phyloP scores from a whole-genome alignment of 2,888 invertebrate genomes.

The Chrysolina americana region DNA sequence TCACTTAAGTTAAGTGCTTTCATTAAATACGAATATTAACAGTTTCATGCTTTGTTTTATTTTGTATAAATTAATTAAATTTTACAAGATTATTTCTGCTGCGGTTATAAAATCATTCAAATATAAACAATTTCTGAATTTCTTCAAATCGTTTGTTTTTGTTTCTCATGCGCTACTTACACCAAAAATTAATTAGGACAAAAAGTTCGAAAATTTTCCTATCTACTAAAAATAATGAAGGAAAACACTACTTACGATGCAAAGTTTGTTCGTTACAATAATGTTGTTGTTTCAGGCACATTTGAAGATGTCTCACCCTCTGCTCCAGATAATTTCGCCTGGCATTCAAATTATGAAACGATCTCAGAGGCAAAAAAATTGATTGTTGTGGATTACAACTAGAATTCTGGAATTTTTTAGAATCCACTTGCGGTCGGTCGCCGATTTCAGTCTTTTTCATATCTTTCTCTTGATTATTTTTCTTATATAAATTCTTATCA shows the following conservation, averaged over 20 bases:
- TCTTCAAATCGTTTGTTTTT: no score
- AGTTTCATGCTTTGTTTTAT: no score
- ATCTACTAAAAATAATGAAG: no score
- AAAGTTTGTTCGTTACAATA: slow-evolving; percentile 74
- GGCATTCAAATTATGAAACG: slow-evolving; percentile 64
- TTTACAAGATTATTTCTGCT: no score
- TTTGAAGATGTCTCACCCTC: slow-evolving; percentile 76
- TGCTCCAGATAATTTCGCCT: slow-evolving; percentile 72
- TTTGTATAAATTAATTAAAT: no score
- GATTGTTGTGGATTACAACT: slow-evolving; percentile 56
- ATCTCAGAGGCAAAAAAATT: slow-evolving; percentile 60
- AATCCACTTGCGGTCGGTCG: neutral
- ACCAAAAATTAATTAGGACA: no score
- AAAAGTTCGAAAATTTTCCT: no score
- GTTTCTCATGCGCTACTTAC: no score
- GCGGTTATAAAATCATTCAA: no score
- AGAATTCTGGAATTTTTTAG: slow-evolving; percentile 37
- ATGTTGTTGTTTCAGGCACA: slow-evolving; percentile 76
- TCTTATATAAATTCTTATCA: slow-evolving; percentile 64
- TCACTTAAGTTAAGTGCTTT: no score
- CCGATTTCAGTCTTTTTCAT: slow-evolving; percentile 49
- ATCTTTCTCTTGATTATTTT: slow-evolving; percentile 56
- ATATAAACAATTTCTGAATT: no score
- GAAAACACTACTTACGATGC: slow-evolving; percentile 72
- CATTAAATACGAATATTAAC: no score